Evolutionary conservation across 2,113 vertebrate genomes (phyloP).

Genomic region (Mola mola): DNA sequence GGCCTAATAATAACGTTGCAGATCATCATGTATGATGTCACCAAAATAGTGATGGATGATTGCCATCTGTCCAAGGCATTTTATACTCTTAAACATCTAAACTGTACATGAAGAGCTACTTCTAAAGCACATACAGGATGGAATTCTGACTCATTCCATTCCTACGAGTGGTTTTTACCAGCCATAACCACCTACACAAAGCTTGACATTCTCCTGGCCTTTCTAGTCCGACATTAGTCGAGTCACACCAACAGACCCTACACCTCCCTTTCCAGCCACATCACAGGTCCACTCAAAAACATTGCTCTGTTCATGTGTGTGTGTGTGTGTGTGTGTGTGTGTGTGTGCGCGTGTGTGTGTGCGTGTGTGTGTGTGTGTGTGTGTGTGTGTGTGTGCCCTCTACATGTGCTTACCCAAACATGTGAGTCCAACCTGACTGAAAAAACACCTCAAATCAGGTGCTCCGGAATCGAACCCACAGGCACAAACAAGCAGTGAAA

Average conservation of each 20-base stretch:
- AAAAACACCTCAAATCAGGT: conserved; percentile 44
- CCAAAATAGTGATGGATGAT: too few relatives aligned
- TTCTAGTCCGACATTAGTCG: conserved; percentile 61
- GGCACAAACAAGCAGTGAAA: conserved; percentile 33
- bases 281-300: conserved; percentile 44
- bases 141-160: conserved; percentile 8
- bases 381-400: not conserved
- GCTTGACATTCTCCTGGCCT: conserved; percentile 73
- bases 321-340: conserved; percentile 4
- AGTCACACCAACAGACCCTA: conserved; percentile 47
- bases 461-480: conserved; percentile 26
- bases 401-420: conserved; percentile 25
- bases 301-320: too few relatives aligned
- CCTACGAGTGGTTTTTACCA: conserved; percentile 10
- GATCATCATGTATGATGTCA: too few relatives aligned
- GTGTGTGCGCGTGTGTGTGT: conserved; percentile 2
- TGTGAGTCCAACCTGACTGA: conserved; percentile 15
- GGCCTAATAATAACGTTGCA: too few relatives aligned
- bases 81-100: not conserved
- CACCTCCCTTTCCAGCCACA: conserved; percentile 73
- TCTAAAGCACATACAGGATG: not conserved
- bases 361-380: conserved; percentile 5
- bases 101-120: not conserved
- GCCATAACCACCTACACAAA: conserved; percentile 58
- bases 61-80: too few relatives aligned